These are phyloP conservation scores for Alfaro cultratus DNA, from an alignment of 2,797 vertebrate species.

Conservation along the genomic window DNA sequence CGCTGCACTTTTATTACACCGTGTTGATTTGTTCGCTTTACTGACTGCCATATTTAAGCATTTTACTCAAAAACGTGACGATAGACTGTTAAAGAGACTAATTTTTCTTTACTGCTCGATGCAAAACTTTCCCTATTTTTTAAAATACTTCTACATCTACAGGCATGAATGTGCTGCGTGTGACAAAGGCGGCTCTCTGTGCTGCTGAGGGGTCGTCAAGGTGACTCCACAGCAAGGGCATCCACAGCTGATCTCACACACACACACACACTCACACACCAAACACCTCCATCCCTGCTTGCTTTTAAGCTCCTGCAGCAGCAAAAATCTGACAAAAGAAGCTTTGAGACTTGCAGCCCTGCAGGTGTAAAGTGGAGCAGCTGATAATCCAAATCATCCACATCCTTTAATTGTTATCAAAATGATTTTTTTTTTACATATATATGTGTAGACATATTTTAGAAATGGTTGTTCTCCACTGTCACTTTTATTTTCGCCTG, in stretches of 20 bases:
- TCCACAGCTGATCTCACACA: conserved; percentile 9
- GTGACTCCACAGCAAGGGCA: conserved; percentile 52
- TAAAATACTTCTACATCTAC: background rate
- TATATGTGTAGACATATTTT: background rate
- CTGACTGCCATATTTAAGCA: background rate
- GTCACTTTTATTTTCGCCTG: background rate
- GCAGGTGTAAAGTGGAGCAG: conserved; percentile 18
- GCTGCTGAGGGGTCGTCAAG: conserved; percentile 52
- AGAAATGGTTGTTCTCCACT: background rate
- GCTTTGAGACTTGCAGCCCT: background rate
- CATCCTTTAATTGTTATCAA: background rate
- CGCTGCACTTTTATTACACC: background rate
- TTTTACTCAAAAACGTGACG: background rate
- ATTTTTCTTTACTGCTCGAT: background rate
- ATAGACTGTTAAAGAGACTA: background rate
- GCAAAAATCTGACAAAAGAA: conserved; percentile 10
- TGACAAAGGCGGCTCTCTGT: conserved; percentile 6
- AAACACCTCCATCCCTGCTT: background rate
- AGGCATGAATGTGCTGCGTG: background rate
- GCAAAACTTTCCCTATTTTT: background rate
- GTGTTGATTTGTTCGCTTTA: background rate
- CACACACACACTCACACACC: background rate
- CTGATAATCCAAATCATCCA: conserved; percentile 1
- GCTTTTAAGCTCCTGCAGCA: conserved; percentile 1
- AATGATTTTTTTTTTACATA: background rate